Base-by-base conservation (phyloP, 2,888 invertebrate genomes). In the Scaptomyza reducta region DNA sequence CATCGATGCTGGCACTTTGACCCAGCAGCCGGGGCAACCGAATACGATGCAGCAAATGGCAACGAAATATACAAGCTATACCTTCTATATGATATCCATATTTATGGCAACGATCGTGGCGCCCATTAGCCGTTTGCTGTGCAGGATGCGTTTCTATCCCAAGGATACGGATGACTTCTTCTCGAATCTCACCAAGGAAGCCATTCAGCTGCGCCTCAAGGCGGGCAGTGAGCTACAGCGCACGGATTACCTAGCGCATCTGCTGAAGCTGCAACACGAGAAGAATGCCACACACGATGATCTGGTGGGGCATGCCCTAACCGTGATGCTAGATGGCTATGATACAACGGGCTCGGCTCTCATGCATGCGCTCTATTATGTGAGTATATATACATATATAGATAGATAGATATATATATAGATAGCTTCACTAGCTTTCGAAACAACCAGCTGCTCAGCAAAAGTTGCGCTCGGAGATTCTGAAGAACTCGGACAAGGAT, bases 91-190 rank as follows among this genome's bases (percentile, higher is more conserved):
- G 60, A 50, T 89, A 4, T 66, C 74, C 4, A 55, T 74, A 9
- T 85, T 82, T 42, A 89, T 84, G 74, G 71, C 74, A 16, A 38
- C 84, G 3, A 61, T 72, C 1, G 46, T 86, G 18, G 75, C 84
- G 2, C 90, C 90, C 0, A 57, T 78, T 3, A 5, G 83, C 9
- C 77, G 79, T 0, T 61, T 75, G 18, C 16, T 91, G 5, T 60
- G 72, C 4, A 75, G 79, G 0, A 47, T 74, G 16, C 84, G 86
- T 1, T 78, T 90, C 35, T 83, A 77, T 59, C 74, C 85, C 13
- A 93, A 91, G 0, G 94, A 94, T 4, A 98, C 98, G 88, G 97
- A 89, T 18, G 61, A 72, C 0, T 91, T 90, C 69, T 90, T 91
- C 35, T 81, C 79, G 0, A 64, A 80, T 16, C 59, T 90, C 1